phyloP scores from a whole-genome alignment of 2,113 vertebrate genomes.

The Platichthys flesus region DNA sequence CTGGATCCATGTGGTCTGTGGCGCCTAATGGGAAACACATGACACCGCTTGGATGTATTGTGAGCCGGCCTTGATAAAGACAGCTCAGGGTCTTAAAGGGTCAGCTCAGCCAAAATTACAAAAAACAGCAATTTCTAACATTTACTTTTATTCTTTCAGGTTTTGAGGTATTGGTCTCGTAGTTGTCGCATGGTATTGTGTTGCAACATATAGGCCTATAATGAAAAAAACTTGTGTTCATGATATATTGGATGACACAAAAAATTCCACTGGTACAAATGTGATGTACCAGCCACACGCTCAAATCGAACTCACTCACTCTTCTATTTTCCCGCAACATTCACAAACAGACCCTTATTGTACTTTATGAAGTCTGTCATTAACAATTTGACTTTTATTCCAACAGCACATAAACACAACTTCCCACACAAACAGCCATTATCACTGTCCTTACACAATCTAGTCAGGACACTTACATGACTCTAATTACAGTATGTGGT shows the following conservation, averaged over 20 bases:
- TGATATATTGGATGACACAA: too few species aligned
- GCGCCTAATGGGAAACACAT: background rate
- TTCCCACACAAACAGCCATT: background rate
- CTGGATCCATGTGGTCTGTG: background rate
- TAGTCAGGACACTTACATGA: constrained; percentile 12
- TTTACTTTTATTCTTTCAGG: background rate
- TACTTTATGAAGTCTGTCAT: too few species aligned
- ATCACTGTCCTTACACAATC: background rate
- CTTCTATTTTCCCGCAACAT: too few species aligned
- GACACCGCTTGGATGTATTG: constrained; percentile 1
- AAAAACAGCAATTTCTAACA: background rate
- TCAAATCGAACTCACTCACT: too few species aligned
- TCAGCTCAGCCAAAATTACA: background rate
- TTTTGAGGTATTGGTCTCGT: background rate
- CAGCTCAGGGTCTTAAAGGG: background rate
- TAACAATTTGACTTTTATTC: background rate
- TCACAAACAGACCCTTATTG: background rate
- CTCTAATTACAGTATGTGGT: background rate
- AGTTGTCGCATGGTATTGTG: background rate
- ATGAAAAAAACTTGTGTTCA: background rate
- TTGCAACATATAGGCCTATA: background rate
- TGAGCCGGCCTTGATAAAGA: background rate
- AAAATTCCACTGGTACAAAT: too few species aligned
- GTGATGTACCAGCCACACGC: too few species aligned
- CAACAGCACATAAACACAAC: background rate